phyloP scores from a whole-genome alignment of 1,140 invertebrate genomes.

The Drosophila melanica region DNA sequence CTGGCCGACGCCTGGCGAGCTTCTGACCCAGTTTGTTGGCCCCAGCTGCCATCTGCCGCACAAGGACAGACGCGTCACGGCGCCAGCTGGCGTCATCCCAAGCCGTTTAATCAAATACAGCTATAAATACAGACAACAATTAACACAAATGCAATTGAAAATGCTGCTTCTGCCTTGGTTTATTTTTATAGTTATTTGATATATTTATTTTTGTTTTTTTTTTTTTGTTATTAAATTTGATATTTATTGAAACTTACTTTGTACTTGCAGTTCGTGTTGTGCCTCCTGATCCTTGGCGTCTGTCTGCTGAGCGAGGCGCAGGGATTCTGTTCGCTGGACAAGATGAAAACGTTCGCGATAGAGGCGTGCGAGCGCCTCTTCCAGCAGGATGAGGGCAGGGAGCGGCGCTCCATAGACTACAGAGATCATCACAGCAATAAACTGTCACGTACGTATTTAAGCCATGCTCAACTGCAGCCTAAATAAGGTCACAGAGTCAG shows the following conservation, averaged over 20 bases:
- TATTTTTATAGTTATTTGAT: neutral
- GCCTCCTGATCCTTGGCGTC: slow-evolving; percentile 45
- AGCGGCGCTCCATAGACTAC: slow-evolving; percentile 63
- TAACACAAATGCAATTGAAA: slow-evolving; percentile 25
- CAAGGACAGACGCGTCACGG: slow-evolving; percentile 22
- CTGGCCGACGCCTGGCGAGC: slow-evolving; percentile 4
- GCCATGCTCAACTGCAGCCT: neutral
- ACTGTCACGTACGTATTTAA: slow-evolving; percentile 60
- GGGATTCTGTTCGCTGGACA: slow-evolving; percentile 68
- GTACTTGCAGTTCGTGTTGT: slow-evolving; percentile 56
- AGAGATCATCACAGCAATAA: slow-evolving; percentile 54
- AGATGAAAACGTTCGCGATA: slow-evolving; percentile 73
- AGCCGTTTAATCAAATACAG: slow-evolving; percentile 53
- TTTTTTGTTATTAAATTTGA: slow-evolving; percentile 23
- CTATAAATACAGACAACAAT: slow-evolving; percentile 31
- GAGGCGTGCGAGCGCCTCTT: slow-evolving; percentile 78
- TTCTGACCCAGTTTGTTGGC: slow-evolving; percentile 67
- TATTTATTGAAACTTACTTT: slow-evolving; percentile 1
- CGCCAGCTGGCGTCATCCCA: slow-evolving; percentile 56
- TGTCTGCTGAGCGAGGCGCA: slow-evolving; percentile 49
- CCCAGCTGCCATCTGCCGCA: slow-evolving; percentile 16
- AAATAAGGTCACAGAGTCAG: slow-evolving; percentile 75
- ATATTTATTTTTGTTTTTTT: slow-evolving; percentile 31
- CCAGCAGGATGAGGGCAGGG: slow-evolving; percentile 64
- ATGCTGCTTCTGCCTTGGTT: slow-evolving; percentile 23